Percentiles rank a stretch among this genome's conserved stretches.
phyloP scores from a whole-genome alignment of 2,797 vertebrate species.

The Gouania willdenowi region DNA sequence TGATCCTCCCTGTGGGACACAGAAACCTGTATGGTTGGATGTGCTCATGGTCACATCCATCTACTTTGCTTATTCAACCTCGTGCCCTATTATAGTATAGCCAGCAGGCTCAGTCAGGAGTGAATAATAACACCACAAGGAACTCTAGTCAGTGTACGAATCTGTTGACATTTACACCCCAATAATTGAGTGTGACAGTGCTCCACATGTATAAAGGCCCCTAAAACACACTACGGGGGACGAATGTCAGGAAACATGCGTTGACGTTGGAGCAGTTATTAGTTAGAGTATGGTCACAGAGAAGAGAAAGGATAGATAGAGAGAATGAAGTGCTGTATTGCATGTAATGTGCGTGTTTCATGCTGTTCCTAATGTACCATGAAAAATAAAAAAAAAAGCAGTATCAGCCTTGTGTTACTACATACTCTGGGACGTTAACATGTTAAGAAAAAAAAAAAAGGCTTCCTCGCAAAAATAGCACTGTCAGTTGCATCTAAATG shows the following conservation, averaged over 20 bases:
- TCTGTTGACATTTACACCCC: slow-evolving; percentile 21
- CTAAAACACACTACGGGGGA: slow-evolving; percentile 6
- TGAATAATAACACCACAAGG: slow-evolving; percentile 17
- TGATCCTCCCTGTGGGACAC: slow-evolving; percentile 3
- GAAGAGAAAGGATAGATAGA: not conserved
- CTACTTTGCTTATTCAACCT: slow-evolving; percentile 19
- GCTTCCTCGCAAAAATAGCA: too few species aligned
- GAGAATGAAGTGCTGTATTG: not conserved
- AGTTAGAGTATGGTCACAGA: slow-evolving; percentile 15
- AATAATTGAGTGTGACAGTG: slow-evolving; percentile 36
- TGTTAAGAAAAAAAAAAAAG: too few species aligned
- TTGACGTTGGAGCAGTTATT: not conserved
- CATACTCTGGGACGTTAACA: too few species aligned
- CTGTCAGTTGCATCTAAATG: too few species aligned
- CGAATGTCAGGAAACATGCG: slow-evolving; percentile 11
- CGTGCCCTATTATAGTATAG: slow-evolving; percentile 11
- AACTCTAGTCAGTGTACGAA: slow-evolving; percentile 1
- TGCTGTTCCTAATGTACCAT: too few species aligned
- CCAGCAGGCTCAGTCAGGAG: slow-evolving; percentile 25
- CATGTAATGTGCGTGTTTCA: too few species aligned
- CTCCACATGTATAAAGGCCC: slow-evolving; percentile 8
- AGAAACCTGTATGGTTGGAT: not conserved
- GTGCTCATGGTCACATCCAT: slow-evolving; percentile 9
- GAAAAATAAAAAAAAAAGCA: too few species aligned
- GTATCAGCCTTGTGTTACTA: too few species aligned